A percentile compares a stretch with the other conserved stretches of the same genome.
Conservation (phyloP, 2,113 vertebrate genomes). For the Actenoides hombroni region DNA sequence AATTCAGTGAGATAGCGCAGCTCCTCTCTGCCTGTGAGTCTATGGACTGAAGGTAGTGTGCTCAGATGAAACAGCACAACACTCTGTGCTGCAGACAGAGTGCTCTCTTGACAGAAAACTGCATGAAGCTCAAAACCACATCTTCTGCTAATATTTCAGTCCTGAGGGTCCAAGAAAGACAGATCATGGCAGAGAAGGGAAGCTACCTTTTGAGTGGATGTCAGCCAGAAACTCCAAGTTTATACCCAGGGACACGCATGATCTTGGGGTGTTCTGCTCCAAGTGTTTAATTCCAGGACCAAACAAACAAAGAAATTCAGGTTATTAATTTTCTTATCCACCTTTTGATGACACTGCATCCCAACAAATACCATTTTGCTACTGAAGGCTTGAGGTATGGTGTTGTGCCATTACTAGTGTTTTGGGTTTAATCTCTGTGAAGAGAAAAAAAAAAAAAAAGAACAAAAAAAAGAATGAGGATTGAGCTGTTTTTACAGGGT, state of each 20-base stretch:
- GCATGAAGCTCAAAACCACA: neutral
- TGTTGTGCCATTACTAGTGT: neutral
- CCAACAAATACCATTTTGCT: neutral
- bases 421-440: neutral
- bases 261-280: neutral
- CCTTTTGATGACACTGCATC: rapidly evolving
- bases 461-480: neutral
- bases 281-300: neutral
- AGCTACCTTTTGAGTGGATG: neutral
- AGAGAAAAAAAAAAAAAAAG: neutral
- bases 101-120: neutral
- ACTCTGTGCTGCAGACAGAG: neutral
- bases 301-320: neutral
- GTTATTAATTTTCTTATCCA: neutral
- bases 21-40: neutral
- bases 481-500: neutral
- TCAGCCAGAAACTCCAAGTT: neutral
- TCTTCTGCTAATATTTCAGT: neutral
- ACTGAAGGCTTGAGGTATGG: neutral
- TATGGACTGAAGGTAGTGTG: rapidly evolving
- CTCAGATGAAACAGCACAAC: neutral
- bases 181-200: neutral
- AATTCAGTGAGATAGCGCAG: neutral
- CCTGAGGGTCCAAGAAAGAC: neutral
- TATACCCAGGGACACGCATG: neutral